Base-by-base conservation (phyloP, 2,888 invertebrate genomes). In the Gibbula magus region DNA sequence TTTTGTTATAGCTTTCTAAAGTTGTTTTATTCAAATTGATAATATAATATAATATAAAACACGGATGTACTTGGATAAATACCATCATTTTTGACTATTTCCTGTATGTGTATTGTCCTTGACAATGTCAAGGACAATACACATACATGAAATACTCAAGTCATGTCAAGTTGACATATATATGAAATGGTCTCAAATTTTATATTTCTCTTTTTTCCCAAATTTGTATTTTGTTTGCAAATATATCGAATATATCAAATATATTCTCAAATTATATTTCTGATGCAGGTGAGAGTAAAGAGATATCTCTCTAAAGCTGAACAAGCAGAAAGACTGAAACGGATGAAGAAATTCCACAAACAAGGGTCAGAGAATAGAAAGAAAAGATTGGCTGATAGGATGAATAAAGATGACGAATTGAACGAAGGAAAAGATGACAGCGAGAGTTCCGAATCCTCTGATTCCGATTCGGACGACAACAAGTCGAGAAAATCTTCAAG, bases 231-330 rank as follows among this genome's bases (percentile, higher is more conserved):
- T 29, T 1, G 25, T 70, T 22, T 67, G 10, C 29, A 0, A 22
- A 67, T 7, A 32, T 8, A 67, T 35, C 16, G 16, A 22, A 25
- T 66, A 25, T n/a, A 25, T n/a, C 2, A 35, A 18, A 73, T 73
- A 3, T 10, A 51, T 22, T 5, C n/a, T 52, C 7, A 75, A 52
- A 51, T 20, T n/a, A 20, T 29, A 25, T 52, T 22, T 52, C 8
- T 13, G 16, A 18, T 54, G 0, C 78, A 91, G 91, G 86, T 90
- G 2, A 87, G 82, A 35, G 82, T 90, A 7, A 87, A 83, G 75
- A 84, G 88, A 79, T 87, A 88, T 61, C 81, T 90, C 5, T 82
- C 86, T 29, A 85, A 84, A 74, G 82, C 84, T 29, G 89, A 91
- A 75, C 85, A 86, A 10, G 79, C 70, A 8, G 85, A 86, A 53